Evolutionary conservation across 1,140 invertebrate genomes (phyloP).

Genomic region (Pseudomyrmex concolor): DNA sequence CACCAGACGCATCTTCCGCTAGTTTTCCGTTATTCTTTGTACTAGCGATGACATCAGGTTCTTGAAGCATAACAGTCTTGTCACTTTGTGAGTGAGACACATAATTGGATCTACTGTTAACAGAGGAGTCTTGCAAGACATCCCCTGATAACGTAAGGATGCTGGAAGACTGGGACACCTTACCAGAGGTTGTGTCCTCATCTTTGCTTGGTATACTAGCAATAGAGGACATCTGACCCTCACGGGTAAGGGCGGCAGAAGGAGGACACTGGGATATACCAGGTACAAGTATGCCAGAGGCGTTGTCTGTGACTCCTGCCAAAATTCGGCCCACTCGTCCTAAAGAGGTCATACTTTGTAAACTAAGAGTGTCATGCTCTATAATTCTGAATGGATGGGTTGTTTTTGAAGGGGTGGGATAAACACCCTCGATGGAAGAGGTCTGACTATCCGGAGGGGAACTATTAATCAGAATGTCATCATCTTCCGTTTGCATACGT

Average conservation of each 20-base stretch:
- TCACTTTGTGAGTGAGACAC: conserved; percentile 74
- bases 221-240: conserved; percentile 80
- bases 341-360: conserved; percentile 94
- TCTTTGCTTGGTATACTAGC: conserved; percentile 81
- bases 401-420: conserved; percentile 85
- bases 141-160: conserved; percentile 81
- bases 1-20: conserved; percentile 85
- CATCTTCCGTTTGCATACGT: conserved; percentile 93
- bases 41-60: conserved; percentile 97
- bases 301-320: conserved; percentile 87
- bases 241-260: conserved; percentile 74
- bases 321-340: conserved; percentile 92
- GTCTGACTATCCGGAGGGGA: conserved; percentile 93
- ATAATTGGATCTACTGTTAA: conserved; percentile 77
- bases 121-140: conserved; percentile 76
- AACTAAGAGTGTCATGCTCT: conserved; percentile 93
- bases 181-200: conserved; percentile 82
- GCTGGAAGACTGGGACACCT: conserved; percentile 82
- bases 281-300: conserved; percentile 80
- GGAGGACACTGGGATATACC: conserved; percentile 72
- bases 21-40: conserved; percentile 89
- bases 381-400: conserved; percentile 93
- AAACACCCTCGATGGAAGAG: conserved; percentile 87
- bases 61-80: conserved; percentile 87
- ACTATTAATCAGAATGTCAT: conserved; percentile 88